Base-by-base conservation (phyloP, 2,888 invertebrate genomes). In the Hermaeophaga mercurialis region DNA sequence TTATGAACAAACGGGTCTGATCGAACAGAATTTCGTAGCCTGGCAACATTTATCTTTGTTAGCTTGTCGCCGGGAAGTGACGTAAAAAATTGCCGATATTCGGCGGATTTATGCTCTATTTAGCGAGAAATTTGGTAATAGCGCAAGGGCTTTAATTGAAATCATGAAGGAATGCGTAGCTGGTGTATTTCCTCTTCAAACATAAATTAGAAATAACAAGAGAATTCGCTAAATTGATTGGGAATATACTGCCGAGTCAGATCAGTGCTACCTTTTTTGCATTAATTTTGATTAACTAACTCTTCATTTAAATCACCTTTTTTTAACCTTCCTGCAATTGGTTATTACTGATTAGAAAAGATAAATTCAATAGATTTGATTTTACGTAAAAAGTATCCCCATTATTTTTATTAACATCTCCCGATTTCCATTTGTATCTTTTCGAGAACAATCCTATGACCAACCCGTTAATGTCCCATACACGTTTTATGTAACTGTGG, bases 31-130 rank as follows among this genome's bases (percentile, higher is more conserved):
- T 52, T 50, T 39, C 24, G 43, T 19, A 43, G 43, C 34, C 38
- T 2, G 43, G 43, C 22, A 24, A 44, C 52, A 52, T 52, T 52
- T 52, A 52, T 52, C 52, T 52, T 52, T 52, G 52, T 52, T 52
- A 52, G 24, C 52, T 52, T 52, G 52, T 52, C 52, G 52, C 24
- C 50, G 50, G 50, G 50, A 43, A 52, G 43, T 52, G 50, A 44
- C 52, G 52, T 52, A 52, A 52, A 44, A 52, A 52, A 52, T 52
- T 52, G 52, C 52, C 50, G 18, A 41, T 43, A 43, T 41, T 24
- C 43, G 31, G 31, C 28, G 34, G 26, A 44, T 52, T 52, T 36
- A 44, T 44, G 52, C 52, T 52, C 52, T 44, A 44, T 52, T 52
- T 52, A 52, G 43, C 52, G 33, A 43, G 52, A 52, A 52, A 52